Percentiles rank a stretch among this genome's conserved stretches.
These are phyloP conservation scores for Sphaerodactylus townsendi DNA, from an alignment of 2,113 vertebrate genomes.

Conservation along the genomic window DNA sequence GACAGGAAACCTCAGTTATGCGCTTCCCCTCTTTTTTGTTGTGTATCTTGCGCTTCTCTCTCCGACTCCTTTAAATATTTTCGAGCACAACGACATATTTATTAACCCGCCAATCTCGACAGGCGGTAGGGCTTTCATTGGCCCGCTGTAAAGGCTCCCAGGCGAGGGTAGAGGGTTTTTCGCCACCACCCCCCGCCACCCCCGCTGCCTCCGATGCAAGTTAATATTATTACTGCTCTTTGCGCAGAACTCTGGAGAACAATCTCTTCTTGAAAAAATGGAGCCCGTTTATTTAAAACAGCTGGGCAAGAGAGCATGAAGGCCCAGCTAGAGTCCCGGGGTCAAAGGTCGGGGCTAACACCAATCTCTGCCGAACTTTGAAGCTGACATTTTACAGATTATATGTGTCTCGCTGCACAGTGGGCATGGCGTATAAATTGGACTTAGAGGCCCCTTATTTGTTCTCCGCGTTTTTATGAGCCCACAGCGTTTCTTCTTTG, in stretches of 20 bases:
- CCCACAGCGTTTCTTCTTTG: constrained; percentile 85
- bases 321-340: constrained; percentile 81
- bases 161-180: constrained; percentile 50
- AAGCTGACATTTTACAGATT: constrained; percentile 93
- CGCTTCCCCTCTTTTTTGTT: constrained; percentile 76
- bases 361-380: constrained; percentile 91
- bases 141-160: constrained; percentile 71
- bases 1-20: constrained; percentile 83
- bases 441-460: constrained; percentile 84
- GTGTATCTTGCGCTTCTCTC: constrained; percentile 77
- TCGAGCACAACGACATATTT: constrained; percentile 81
- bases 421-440: constrained; percentile 85
- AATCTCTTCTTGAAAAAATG: constrained; percentile 80
- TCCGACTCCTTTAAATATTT: constrained; percentile 80
- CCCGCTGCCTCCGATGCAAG: constrained; percentile 77
- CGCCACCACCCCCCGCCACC: background rate
- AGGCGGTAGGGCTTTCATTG: constrained; percentile 73
- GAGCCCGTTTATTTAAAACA: constrained; percentile 90
- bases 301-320: constrained; percentile 84
- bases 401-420: constrained; percentile 81
- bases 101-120: constrained; percentile 77
- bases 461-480: constrained; percentile 86
- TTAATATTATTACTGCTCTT: constrained; percentile 80
- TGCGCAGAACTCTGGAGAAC: constrained; percentile 74
- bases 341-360: constrained; percentile 90